Evolutionary conservation across 2,797 vertebrate species (phyloP), one percentile per base, ranked within the genome.

Genomic region (Loriculus beryllinus): DNA sequence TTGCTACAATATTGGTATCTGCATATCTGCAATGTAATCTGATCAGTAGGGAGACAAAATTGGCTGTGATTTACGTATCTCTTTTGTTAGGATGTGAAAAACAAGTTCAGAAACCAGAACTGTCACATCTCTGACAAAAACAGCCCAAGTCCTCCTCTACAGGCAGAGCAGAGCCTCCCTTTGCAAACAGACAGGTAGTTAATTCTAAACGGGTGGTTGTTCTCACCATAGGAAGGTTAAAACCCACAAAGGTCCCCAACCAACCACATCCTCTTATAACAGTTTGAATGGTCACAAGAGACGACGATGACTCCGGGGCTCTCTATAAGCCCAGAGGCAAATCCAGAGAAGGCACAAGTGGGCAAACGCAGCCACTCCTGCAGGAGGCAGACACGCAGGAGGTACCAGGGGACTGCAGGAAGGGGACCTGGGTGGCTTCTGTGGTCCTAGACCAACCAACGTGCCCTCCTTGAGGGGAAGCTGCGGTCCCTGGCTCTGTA

Each of bases 301-400:
- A 6, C 22, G 57, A 43, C 19, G 48, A 43, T 0, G 0, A 3
- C 39, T 63, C n/a, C 1, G 51, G 21, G 43, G 14, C 10, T 60
- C 92, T 84, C 82, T 12, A 3, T 9, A 20, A 76, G 40, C 67
- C 39, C 63, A 56, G 86, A 23, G 40, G 33, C 40, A 39, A 39
- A 42, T 6, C 15, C 43, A 60, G 64, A 62, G 51, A 48, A 9
- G 10, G 56, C 10, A 2, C 7, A 20, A 48, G 33, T 25, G 67
- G 26, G 29, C 42, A 86, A 18, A 51, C 1, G 6, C 23, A 71
- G 47, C 28, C 0, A 2, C 37, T 63, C 17, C 45, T 40, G 72
- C 40, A 54, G 43, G n/a, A 21, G 57, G 28, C 48, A 22, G 31
- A 35, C 40, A 25, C 18, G 42, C 83, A 28, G 78, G 57, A 71